These are phyloP conservation scores for Himalopsyche phryganea DNA, from an alignment of 1,140 invertebrate genomes.

Conservation along the genomic window DNA sequence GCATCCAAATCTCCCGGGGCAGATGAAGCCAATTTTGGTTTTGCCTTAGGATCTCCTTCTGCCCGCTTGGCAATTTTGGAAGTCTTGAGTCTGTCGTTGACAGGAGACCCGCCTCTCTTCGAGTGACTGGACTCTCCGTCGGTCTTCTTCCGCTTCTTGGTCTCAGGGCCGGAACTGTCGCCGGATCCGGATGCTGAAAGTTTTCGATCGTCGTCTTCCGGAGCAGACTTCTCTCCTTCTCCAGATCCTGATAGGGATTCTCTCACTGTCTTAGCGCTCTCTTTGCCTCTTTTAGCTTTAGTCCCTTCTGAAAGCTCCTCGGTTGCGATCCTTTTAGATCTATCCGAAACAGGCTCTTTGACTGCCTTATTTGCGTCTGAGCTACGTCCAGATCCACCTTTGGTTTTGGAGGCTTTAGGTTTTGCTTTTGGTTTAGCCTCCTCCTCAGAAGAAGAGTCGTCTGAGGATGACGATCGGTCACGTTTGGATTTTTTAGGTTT, in stretches of 20 bases:
- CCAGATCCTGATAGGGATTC: neutral
- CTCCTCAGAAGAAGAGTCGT: slow-evolving; percentile 62
- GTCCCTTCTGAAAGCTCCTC: slow-evolving; percentile 42
- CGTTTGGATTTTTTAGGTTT: slow-evolving; percentile 48
- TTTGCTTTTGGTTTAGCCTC: slow-evolving; percentile 52
- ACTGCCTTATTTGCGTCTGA: slow-evolving; percentile 20
- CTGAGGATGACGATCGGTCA: slow-evolving; percentile 51
- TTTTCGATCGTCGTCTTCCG: slow-evolving; percentile 39
- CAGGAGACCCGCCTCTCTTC: slow-evolving; percentile 23
- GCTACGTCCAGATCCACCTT: slow-evolving; percentile 44
- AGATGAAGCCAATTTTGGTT: slow-evolving; percentile 42
- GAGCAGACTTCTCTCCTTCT: no score
- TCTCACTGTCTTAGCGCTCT: slow-evolving; percentile 16
- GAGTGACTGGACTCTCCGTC: slow-evolving; percentile 40
- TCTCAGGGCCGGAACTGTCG: slow-evolving; percentile 42
- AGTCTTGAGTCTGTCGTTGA: slow-evolving; percentile 14
- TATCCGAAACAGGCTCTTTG: slow-evolving; percentile 29
- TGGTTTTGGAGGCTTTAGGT: slow-evolving; percentile 33
- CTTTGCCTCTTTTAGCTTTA: slow-evolving; percentile 26
- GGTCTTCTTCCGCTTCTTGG: slow-evolving; percentile 42
- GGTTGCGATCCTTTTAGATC: slow-evolving; percentile 45
- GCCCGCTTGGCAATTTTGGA: slow-evolving; percentile 14
- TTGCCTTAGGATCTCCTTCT: slow-evolving; percentile 27
- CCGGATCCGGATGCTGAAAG: slow-evolving; percentile 35
- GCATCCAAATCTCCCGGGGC: slow-evolving; percentile 39